Conservation (phyloP, 2,888 invertebrate genomes). For the Calliphora vomitoria region DNA sequence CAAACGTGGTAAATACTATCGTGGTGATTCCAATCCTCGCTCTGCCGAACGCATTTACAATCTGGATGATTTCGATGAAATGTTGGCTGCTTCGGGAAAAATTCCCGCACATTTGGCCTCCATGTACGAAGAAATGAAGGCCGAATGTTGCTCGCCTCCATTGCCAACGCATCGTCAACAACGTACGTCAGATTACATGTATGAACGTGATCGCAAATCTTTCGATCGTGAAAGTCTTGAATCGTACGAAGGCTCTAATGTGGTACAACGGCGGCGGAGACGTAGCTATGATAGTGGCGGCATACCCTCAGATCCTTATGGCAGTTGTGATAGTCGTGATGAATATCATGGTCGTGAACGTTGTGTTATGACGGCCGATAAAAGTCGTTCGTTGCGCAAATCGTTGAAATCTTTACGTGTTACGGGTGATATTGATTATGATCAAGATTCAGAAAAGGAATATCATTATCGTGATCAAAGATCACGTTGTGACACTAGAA, state of each 20-base stretch:
- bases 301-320: slow-evolving; percentile 81
- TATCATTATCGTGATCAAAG: slow-evolving; percentile 78
- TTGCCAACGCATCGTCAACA: slow-evolving; percentile 67
- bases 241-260: slow-evolving; percentile 83
- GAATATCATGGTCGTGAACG: slow-evolving; percentile 82
- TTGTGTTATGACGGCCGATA: slow-evolving; percentile 79
- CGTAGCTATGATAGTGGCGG: slow-evolving; percentile 84
- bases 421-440: slow-evolving; percentile 85
- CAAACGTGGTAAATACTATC: slow-evolving; percentile 82
- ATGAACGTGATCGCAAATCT: slow-evolving; percentile 83
- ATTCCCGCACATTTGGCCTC: slow-evolving; percentile 70
- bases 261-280: slow-evolving; percentile 78
- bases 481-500: slow-evolving; percentile 79
- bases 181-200: slow-evolving; percentile 80
- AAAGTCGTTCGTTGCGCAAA: slow-evolving; percentile 83
- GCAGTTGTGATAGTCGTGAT: slow-evolving; percentile 84
- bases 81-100: slow-evolving; percentile 71
- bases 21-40: slow-evolving; percentile 78
- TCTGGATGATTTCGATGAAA: slow-evolving; percentile 80
- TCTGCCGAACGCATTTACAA: slow-evolving; percentile 82
- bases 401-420: slow-evolving; percentile 80
- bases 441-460: slow-evolving; percentile 85
- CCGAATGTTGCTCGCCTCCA: slow-evolving; percentile 74
- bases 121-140: slow-evolving; percentile 73
- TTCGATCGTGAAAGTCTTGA: slow-evolving; percentile 84